phyloP scores from a whole-genome alignment of 1,140 invertebrate species.

The Dinoponera quadriceps region DNA sequence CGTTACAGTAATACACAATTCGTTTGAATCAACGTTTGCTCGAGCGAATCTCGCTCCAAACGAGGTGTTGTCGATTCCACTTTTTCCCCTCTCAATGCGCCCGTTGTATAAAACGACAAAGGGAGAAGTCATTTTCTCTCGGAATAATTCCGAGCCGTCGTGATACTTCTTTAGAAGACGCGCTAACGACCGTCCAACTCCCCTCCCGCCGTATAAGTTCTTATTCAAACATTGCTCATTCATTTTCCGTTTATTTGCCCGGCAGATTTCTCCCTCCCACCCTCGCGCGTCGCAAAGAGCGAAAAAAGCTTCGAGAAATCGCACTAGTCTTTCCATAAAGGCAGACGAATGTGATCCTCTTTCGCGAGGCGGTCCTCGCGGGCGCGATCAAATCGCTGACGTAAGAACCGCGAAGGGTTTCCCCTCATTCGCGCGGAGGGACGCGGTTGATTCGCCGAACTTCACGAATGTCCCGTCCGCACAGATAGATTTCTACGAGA shows the following conservation, averaged over 20 bases:
- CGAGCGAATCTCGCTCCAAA: too few relatives aligned
- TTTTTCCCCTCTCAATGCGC: too few relatives aligned
- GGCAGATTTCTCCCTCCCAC: too few relatives aligned
- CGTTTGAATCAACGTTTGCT: too few relatives aligned
- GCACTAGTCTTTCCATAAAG: not conserved
- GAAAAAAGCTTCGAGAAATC: not conserved
- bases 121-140: not conserved
- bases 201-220: too few relatives aligned
- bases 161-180: not conserved
- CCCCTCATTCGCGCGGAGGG: not conserved
- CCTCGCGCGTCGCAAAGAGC: not conserved
- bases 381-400: constrained; percentile 21
- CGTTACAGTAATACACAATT: too few relatives aligned
- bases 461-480: constrained; percentile 1
- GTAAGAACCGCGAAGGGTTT: not conserved
- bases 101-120: not conserved
- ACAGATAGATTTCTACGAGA: constrained; percentile 76
- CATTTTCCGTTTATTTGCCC: too few relatives aligned
- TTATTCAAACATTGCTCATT: not conserved
- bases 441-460: constrained; percentile 17
- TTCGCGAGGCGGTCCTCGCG: not conserved
- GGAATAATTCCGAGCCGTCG: not conserved
- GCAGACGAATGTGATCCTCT: not conserved
- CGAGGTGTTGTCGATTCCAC: too few relatives aligned
- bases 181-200: not conserved